Conservation (phyloP, 2,797 vertebrate species). For the Myotis planiceps region DNA sequence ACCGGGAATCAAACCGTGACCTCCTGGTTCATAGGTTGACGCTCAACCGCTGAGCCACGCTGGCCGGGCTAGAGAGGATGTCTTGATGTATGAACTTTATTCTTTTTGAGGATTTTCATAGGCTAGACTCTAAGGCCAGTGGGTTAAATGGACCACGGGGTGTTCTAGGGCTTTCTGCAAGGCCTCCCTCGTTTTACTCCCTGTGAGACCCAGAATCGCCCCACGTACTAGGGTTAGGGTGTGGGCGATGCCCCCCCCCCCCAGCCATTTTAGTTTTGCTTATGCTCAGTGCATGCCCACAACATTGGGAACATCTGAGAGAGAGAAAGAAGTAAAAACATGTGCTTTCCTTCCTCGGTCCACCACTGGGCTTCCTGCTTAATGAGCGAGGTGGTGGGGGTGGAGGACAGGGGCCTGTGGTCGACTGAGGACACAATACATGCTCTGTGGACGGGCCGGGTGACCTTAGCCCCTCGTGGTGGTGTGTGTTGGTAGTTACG, state of each 20-base stretch:
- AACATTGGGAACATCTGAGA: background rate
- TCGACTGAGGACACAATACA: rapidly evolving
- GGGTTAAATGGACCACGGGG: rapidly evolving
- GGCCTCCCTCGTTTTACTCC: background rate
- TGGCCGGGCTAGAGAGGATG: background rate
- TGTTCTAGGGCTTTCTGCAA: background rate
- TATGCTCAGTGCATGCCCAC: rapidly evolving
- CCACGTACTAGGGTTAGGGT: background rate
- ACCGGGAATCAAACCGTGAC: too few species aligned
- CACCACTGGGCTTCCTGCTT: background rate
- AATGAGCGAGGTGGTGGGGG: rapidly evolving
- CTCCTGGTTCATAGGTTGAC: background rate
- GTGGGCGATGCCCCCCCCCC: too few species aligned
- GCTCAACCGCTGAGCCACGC: background rate
- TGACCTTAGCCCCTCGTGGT: rapidly evolving
- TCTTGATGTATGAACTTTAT: background rate
- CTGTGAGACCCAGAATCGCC: background rate
- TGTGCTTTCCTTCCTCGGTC: background rate
- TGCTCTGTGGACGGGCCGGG: rapidly evolving
- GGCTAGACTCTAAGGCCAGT: background rate
- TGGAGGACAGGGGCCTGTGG: background rate
- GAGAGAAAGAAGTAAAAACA: background rate
- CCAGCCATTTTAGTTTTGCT: background rate
- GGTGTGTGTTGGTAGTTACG: rapidly evolving
- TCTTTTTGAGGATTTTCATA: background rate